Percentiles rank a stretch among this genome's conserved stretches.
These are phyloP conservation scores for Microcebus murinus DNA, from an alignment of 2,113 vertebrate genomes.

Conservation along the genomic window DNA sequence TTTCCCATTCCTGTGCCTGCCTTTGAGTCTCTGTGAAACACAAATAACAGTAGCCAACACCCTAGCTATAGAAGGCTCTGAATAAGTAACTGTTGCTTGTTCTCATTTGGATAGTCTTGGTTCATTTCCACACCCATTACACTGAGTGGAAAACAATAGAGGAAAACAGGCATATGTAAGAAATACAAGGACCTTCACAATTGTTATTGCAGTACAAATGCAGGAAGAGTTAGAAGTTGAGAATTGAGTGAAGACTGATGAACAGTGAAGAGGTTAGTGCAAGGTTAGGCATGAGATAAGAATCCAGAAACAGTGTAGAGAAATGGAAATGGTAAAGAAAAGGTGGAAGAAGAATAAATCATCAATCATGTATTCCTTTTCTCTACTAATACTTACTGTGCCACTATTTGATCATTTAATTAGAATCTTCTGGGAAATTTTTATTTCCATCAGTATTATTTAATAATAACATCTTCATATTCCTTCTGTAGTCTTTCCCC, in stretches of 20 bases:
- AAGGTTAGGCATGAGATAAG: not conserved
- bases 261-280: not conserved
- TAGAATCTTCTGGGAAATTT: not conserved
- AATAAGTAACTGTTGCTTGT: not conserved
- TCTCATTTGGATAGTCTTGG: not conserved
- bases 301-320: not conserved
- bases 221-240: not conserved
- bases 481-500: not conserved
- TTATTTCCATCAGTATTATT: not conserved
- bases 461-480: not conserved
- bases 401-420: not conserved
- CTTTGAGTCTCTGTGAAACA: not conserved
- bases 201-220: no score
- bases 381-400: not conserved
- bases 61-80: not conserved
- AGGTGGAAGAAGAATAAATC: not conserved
- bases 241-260: not conserved
- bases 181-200: not conserved
- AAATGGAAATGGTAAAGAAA: not conserved
- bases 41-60: not conserved
- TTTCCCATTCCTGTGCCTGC: not conserved
- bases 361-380: not conserved
- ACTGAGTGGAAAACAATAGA: not conserved
- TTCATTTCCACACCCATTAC: not conserved
- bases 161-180: not conserved